Conservation (phyloP, 92 coral and sea anemone species). For the Siderastrea radians region DNA sequence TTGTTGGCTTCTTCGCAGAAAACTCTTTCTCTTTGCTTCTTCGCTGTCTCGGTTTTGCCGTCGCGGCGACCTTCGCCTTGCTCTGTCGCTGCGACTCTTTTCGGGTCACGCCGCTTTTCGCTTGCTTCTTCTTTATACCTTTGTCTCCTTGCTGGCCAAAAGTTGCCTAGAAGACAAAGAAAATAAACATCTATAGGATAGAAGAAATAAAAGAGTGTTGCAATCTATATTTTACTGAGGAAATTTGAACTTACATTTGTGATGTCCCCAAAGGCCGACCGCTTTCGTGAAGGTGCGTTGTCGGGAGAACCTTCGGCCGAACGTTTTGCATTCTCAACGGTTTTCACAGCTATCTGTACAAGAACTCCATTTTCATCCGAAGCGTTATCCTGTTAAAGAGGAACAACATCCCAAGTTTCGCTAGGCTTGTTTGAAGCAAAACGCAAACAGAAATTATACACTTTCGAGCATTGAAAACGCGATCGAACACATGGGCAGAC, state of each 20-base stretch:
- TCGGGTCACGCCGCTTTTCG: slow-evolving; percentile 17
- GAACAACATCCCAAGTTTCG: neutral
- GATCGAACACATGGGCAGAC: neutral
- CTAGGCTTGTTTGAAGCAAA: neutral
- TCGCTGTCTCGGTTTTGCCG: slow-evolving; percentile 15
- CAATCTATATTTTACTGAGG: neutral
- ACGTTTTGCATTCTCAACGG: slow-evolving; percentile 84
- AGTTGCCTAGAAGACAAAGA: slow-evolving; percentile 47
- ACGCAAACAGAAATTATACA: neutral
- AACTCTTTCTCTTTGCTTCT: slow-evolving; percentile 9
- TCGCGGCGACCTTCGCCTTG: slow-evolving; percentile 2
- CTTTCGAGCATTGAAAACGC: slow-evolving; percentile 12
- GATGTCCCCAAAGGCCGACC: slow-evolving; percentile 97
- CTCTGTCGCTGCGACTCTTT: slow-evolving; percentile 10
- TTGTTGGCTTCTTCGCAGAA: neutral
- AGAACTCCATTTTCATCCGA: slow-evolving; percentile 61
- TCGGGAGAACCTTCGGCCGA: slow-evolving; percentile 85
- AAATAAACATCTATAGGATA: neutral
- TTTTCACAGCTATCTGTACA: slow-evolving; percentile 48
- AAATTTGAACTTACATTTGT: slow-evolving; percentile 79
- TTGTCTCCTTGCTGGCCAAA: slow-evolving; percentile 23
- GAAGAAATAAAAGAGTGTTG: neutral
- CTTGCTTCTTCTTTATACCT: slow-evolving; percentile 4
- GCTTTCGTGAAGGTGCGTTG: slow-evolving; percentile 88
- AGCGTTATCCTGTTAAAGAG: slow-evolving; percentile 41